Evolutionary conservation across 2,797 vertebrate genomes (phyloP).

Genomic region (Lophura swinhoii): DNA sequence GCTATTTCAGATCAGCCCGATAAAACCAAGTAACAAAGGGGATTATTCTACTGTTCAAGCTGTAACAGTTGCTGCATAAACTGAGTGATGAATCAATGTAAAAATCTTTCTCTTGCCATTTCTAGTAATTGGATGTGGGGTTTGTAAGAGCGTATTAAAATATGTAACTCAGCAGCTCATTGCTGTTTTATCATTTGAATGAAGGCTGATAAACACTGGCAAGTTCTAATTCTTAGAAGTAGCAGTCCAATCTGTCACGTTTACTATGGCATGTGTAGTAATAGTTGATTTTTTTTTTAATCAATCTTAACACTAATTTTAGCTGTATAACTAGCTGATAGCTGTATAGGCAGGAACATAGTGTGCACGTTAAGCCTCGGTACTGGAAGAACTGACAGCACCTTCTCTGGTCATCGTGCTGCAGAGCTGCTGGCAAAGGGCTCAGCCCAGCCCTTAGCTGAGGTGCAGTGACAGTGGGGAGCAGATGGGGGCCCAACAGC

Average conservation of each 20-base stretch:
- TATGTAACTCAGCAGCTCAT: neutral
- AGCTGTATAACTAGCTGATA: neutral
- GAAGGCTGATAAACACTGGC: neutral
- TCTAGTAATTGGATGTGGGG: neutral
- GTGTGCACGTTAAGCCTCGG: neutral
- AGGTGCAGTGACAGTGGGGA: neutral
- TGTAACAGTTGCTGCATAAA: neutral
- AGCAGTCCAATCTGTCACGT: neutral
- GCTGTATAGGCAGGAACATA: neutral
- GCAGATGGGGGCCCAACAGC: neutral
- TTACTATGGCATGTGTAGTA: neutral
- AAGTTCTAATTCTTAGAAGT: neutral
- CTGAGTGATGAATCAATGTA: slow-evolving; percentile 36
- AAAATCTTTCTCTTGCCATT: slow-evolving; percentile 30
- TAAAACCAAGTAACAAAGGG: neutral
- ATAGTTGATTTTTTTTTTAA: neutral
- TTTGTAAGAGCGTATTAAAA: neutral
- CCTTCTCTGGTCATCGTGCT: neutral
- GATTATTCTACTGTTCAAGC: slow-evolving; percentile 15
- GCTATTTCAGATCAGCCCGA: slow-evolving; percentile 12
- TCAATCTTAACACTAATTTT: neutral
- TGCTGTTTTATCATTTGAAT: neutral
- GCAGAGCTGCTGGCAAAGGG: neutral
- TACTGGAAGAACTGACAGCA: neutral
- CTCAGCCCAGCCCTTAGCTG: neutral